A percentile compares a stretch with the other conserved stretches of the same genome.
Evolutionary conservation across 2,113 vertebrate species (phyloP).

Genomic region (Limanda limanda): DNA sequence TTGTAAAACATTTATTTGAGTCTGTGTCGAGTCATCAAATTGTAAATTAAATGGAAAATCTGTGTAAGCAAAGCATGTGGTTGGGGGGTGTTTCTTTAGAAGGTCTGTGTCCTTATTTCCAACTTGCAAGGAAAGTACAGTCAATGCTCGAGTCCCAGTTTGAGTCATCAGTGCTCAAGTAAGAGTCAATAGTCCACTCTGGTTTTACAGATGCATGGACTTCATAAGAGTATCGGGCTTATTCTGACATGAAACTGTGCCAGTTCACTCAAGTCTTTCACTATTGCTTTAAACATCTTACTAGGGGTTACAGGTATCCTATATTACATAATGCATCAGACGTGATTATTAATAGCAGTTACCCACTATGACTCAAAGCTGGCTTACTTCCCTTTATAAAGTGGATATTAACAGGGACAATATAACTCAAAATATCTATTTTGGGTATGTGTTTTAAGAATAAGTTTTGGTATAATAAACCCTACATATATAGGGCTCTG

Average conservation of each 20-base stretch:
- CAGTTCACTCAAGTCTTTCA: not conserved
- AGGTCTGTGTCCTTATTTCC: not conserved
- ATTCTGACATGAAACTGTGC: not conserved
- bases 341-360: not conserved
- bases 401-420: too few species aligned
- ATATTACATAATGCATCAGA: not conserved
- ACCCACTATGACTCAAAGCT: not conserved
- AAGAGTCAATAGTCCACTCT: not conserved
- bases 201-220: not conserved
- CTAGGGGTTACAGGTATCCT: not conserved
- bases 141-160: not conserved
- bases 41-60: too few species aligned
- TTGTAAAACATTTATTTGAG: not conserved
- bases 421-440: not conserved
- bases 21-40: not conserved
- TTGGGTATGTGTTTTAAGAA: too few species aligned
- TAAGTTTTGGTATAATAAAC: not conserved
- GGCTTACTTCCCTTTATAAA: not conserved
- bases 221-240: too few species aligned
- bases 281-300: constrained; percentile 15
- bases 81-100: too few species aligned
- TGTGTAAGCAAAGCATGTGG: too few species aligned
- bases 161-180: not conserved
- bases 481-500: not conserved
- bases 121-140: too few species aligned